Percentiles rank a stretch among this genome's conserved stretches.
Conservation (phyloP, 2,113 vertebrate genomes). For the Fukomys damarensis region DNA sequence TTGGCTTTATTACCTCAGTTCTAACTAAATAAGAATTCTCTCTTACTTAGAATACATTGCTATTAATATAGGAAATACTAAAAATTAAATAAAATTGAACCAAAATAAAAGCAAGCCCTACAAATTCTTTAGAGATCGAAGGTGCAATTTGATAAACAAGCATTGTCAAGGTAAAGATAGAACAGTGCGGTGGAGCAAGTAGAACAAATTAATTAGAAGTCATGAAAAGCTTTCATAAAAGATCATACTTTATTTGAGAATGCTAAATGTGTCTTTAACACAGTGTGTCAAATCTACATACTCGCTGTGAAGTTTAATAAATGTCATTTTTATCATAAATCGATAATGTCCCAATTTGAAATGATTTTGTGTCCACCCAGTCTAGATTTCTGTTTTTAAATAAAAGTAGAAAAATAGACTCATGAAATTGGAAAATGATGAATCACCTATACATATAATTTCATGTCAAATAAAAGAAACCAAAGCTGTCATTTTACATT, state of each 20-base stretch:
- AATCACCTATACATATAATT: neutral
- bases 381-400: conserved; percentile 7
- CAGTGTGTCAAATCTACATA: neutral
- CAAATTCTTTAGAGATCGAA: neutral
- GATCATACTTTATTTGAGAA: conserved; percentile 10
- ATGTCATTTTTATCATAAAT: conserved; percentile 40
- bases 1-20: neutral
- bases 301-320: conserved; percentile 11
- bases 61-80: neutral
- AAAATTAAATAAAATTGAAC: neutral
- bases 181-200: neutral
- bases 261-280: neutral
- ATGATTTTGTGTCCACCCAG: conserved; percentile 37
- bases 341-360: conserved; percentile 26
- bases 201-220: neutral
- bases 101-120: neutral
- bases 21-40: neutral
- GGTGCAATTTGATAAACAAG: neutral
- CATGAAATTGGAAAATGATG: neutral
- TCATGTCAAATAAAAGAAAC: neutral
- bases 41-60: neutral
- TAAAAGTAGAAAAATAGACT: neutral
- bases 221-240: neutral
- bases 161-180: neutral
- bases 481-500: conserved; percentile 12